phyloP scores from a whole-genome alignment of 1,140 invertebrate genomes.

The Meloidogyne exigua region DNA sequence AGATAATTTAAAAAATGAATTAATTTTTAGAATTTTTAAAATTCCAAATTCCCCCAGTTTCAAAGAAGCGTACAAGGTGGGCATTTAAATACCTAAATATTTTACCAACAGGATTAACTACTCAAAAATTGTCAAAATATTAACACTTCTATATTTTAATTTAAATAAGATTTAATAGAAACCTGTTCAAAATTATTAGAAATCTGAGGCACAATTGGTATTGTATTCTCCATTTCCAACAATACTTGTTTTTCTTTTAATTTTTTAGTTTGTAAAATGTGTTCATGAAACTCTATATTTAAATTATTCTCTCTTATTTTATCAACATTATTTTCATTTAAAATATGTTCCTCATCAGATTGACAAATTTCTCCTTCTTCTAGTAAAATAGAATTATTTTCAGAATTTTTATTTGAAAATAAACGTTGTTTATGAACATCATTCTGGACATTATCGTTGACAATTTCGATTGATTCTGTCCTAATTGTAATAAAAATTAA shows the following conservation, averaged over 20 bases:
- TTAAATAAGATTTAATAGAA: no score
- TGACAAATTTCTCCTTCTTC: background rate
- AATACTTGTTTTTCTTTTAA: background rate
- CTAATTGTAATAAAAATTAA: no score
- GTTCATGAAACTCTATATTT: background rate
- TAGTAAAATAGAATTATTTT: background rate
- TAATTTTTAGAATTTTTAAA: no score
- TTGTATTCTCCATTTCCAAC: background rate
- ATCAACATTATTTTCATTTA: background rate
- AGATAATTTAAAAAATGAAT: background rate
- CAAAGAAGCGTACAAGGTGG: no score
- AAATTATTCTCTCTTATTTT: background rate
- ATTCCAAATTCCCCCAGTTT: no score
- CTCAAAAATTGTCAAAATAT: no score
- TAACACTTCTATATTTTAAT: no score
- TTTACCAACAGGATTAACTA: no score
- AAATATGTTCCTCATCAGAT: background rate
- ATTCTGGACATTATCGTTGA: background rate
- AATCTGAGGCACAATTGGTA: background rate
- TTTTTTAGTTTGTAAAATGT: background rate
- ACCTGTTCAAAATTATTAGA: background rate
- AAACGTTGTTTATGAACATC: background rate
- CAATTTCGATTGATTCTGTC: background rate
- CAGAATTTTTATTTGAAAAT: no score
- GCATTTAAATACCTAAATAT: no score